Percentiles rank a stretch among this genome's conserved stretches.
These are phyloP conservation scores for Aphodius granarius DNA, from an alignment of 2,888 invertebrate species.

Conservation along the genomic window DNA sequence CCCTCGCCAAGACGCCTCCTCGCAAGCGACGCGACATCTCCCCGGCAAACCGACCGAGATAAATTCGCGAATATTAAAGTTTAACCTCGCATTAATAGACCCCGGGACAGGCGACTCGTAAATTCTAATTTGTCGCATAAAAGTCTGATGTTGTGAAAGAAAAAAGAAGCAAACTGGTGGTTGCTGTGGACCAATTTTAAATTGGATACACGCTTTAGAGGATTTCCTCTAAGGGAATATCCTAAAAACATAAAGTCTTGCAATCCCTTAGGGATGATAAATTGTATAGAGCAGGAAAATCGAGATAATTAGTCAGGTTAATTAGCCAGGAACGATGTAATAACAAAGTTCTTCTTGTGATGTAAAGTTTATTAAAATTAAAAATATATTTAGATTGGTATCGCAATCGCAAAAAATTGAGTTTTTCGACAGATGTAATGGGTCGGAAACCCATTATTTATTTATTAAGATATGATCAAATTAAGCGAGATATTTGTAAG, in stretches of 20 bases:
- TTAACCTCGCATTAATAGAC: constrained; percentile 10
- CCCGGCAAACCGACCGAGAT: neutral
- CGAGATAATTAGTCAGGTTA: neutral
- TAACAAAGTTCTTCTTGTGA: neutral
- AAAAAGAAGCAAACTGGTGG: neutral
- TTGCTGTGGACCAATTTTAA: neutral
- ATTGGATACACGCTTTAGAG: neutral
- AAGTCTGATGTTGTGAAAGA: neutral
- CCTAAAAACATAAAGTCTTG: neutral
- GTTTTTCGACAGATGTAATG: too few relatives aligned
- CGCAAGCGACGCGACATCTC: neutral
- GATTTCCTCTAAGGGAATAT: neutral
- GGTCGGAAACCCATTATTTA: too few relatives aligned
- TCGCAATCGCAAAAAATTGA: too few relatives aligned
- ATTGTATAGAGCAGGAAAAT: neutral
- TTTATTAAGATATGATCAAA: too few relatives aligned
- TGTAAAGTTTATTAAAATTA: too few relatives aligned
- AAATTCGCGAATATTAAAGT: constrained; percentile 7
- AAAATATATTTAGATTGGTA: too few relatives aligned
- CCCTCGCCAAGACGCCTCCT: neutral
- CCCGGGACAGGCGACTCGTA: neutral
- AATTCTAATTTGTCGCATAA: neutral
- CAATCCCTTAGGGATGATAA: neutral
- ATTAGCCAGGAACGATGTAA: neutral
- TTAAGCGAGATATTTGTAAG: too few relatives aligned